Conservation (phyloP, 2,888 invertebrate genomes). For the Acanthosepion pharaonis region DNA sequence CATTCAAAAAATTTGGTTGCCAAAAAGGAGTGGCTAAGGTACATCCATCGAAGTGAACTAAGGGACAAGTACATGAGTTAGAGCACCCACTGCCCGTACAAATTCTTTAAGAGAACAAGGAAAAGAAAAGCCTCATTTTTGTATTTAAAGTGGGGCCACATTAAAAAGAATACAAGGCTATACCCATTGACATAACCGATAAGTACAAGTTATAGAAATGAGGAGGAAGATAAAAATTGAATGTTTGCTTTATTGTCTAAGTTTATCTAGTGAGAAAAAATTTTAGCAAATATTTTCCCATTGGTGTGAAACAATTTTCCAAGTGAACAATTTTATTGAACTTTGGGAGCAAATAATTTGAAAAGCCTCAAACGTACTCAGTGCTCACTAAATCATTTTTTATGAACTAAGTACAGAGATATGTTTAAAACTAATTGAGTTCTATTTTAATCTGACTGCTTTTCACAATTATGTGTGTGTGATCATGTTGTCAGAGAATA, state of each 20-base stretch:
- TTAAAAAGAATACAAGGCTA: neutral
- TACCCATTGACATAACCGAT: neutral
- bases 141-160: neutral
- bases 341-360: neutral
- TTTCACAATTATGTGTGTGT: too few relatives aligned
- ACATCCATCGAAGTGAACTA: neutral
- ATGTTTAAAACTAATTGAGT: neutral
- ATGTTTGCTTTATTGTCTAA: neutral
- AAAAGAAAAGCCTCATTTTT: neutral
- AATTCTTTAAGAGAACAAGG: neutral
- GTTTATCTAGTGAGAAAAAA: neutral
- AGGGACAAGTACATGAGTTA: neutral
- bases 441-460: neutral
- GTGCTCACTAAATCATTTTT: neutral
- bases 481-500: too few relatives aligned
- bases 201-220: neutral
- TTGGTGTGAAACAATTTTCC: neutral
- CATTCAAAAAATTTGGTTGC: neutral
- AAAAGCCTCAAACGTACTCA: neutral
- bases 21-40: neutral
- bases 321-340: neutral
- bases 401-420: neutral
- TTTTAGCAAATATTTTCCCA: slow-evolving; percentile 20
- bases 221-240: neutral
- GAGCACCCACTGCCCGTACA: neutral